Conservation (phyloP, 2,113 vertebrate species). For the Corythaixoides concolor region DNA sequence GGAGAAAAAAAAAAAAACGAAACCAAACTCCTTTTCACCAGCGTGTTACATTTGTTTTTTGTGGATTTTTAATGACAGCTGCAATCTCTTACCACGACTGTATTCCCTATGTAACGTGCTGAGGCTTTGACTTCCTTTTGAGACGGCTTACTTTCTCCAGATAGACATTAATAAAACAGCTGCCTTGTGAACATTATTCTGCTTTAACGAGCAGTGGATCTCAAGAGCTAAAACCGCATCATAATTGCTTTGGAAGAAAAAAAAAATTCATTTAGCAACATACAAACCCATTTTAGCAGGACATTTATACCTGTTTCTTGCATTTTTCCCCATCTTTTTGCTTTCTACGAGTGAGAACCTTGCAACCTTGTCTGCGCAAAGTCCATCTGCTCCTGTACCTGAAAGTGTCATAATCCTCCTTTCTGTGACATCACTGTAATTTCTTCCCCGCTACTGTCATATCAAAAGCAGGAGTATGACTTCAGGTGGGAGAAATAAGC, state of each 20-base stretch:
- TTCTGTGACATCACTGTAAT: not conserved
- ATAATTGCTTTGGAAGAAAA: not conserved
- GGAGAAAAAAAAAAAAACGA: no score
- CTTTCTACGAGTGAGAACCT: not conserved
- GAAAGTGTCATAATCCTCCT: constrained; percentile 23
- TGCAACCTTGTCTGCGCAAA: not conserved
- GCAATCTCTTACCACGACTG: no score
- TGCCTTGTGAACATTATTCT: not conserved
- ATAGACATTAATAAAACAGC: not conserved
- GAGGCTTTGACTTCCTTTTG: not conserved
- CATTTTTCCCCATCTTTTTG: not conserved
- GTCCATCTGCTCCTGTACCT: constrained; percentile 61
- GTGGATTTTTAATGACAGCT: not conserved
- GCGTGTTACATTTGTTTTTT: accelerated
- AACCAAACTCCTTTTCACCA: not conserved
- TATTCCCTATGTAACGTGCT: not conserved
- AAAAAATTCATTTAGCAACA: not conserved
- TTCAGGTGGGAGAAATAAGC: constrained; percentile 57
- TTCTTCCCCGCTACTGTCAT: not conserved
- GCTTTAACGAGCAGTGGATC: not conserved
- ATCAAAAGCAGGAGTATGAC: constrained; percentile 47
- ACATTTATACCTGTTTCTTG: not conserved
- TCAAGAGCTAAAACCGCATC: not conserved
- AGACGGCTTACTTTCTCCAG: not conserved
- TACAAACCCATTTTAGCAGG: not conserved